phyloP scores from a whole-genome alignment of 2,113 vertebrate species.

The Sitta europaea region DNA sequence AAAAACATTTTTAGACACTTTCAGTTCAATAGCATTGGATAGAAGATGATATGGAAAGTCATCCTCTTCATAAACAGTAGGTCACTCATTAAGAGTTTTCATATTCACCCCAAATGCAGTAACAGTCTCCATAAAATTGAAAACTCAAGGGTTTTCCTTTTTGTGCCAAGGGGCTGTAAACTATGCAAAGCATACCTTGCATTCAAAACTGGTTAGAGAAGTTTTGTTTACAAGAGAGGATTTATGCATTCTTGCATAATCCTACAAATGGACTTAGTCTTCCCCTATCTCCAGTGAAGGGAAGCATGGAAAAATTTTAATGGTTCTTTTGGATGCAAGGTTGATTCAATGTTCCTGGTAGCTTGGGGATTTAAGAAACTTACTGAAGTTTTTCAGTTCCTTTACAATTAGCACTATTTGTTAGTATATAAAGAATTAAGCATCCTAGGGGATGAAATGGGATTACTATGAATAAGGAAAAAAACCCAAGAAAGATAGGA shows the following conservation, averaged over 20 bases:
- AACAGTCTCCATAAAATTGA: neutral
- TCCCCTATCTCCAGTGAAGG: neutral
- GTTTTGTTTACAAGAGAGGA: neutral
- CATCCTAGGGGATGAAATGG: neutral
- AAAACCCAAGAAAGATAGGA: neutral
- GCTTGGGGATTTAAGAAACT: neutral
- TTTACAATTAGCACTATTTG: neutral
- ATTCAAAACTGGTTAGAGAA: constrained; percentile 8
- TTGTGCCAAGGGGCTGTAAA: neutral
- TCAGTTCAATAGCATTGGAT: neutral
- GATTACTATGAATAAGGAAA: neutral
- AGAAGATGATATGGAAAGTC: neutral
- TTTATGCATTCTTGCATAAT: constrained; percentile 17
- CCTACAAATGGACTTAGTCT: neutral
- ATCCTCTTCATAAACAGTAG: neutral
- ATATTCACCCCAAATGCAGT: neutral
- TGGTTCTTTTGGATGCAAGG: neutral
- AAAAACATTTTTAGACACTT: neutral
- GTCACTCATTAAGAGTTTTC: neutral
- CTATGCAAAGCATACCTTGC: neutral
- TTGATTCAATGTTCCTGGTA: neutral
- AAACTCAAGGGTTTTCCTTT: neutral
- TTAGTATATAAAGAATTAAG: neutral
- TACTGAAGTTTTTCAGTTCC: neutral
- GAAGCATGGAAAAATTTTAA: neutral